phyloP scores from a whole-genome alignment of 2,888 invertebrate species.

The Sicus ferrugineus region DNA sequence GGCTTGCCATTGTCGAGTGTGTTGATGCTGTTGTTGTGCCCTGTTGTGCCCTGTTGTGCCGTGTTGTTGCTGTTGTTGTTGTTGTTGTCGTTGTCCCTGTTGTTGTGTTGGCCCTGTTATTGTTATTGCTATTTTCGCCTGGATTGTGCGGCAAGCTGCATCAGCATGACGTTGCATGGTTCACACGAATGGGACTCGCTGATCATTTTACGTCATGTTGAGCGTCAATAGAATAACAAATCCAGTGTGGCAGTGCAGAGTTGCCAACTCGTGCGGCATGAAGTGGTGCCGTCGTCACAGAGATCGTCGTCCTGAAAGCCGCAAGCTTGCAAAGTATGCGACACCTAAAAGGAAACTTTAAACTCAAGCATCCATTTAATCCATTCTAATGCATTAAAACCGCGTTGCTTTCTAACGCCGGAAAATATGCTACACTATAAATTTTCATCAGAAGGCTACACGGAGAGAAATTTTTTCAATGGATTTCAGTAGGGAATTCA shows the following conservation, averaged over 20 bases:
- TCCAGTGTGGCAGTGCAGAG: neutral
- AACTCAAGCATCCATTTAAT: neutral
- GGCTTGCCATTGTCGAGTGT: too few relatives aligned
- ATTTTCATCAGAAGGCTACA: neutral
- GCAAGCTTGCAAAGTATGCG: too few relatives aligned
- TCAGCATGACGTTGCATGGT: conserved; percentile 15
- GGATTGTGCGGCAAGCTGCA: neutral
- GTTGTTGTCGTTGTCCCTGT: neutral
- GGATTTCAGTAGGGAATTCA: too few relatives aligned
- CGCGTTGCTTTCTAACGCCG: conserved; percentile 21
- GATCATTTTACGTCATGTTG: conserved; percentile 15
- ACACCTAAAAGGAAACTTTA: too few relatives aligned
- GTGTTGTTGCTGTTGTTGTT: neutral
- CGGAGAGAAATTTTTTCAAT: too few relatives aligned
- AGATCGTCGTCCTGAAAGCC: neutral
- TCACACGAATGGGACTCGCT: conserved; percentile 7
- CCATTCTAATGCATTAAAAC: neutral
- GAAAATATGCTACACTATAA: conserved; percentile 14
- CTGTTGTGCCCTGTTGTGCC: neutral
- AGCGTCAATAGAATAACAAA: conserved; percentile 10
- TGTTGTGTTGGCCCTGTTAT: neutral
- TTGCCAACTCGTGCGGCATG: neutral
- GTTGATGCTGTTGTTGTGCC: conserved; percentile 6
- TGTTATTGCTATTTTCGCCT: neutral
- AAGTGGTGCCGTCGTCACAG: neutral